A percentile compares a stretch with the other conserved stretches of the same genome.
Conservation (phyloP, 2,888 invertebrate genomes). For the Idaea biselata region DNA sequence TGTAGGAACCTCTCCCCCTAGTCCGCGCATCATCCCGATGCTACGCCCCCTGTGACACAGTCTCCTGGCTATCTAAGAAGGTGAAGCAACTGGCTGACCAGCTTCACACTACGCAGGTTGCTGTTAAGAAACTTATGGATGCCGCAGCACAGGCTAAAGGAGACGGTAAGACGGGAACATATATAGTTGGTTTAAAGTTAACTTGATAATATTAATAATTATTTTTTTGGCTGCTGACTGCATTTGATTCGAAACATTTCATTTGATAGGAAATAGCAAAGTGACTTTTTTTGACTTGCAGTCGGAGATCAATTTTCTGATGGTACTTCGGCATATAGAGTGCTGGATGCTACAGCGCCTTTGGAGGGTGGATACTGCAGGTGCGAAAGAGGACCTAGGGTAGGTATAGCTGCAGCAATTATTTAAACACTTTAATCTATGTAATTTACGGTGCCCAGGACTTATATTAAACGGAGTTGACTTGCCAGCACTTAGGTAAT, state of each 20-base stretch:
- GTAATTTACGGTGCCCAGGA: no score
- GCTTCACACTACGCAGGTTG: conserved; percentile 71
- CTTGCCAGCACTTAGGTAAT: no score
- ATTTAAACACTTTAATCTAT: no score
- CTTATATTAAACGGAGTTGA: no score
- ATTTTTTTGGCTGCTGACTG: conserved; percentile 1
- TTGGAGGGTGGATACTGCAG: conserved; percentile 81
- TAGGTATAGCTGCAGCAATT: conserved; percentile 43
- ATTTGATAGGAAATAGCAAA: no score
- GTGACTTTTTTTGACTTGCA: conserved; percentile 35
- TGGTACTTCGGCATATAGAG: conserved; percentile 73
- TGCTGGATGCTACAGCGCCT: conserved; percentile 82
- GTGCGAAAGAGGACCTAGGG: conserved; percentile 84
- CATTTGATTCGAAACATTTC: no score
- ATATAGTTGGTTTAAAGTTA: no score
- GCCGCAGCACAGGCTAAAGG: conserved; percentile 47
- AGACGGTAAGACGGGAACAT: conserved; percentile 37
- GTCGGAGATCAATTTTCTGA: conserved; percentile 62
- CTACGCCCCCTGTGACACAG: conserved; percentile 83
- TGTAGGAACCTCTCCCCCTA: conserved; percentile 64
- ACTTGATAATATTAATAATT: background rate
- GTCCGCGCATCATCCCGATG: conserved; percentile 77
- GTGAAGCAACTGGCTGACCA: conserved; percentile 78
- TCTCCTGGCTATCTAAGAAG: conserved; percentile 79
- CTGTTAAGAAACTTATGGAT: conserved; percentile 65